Percentiles rank a stretch among this genome's conserved stretches.
Evolutionary conservation across 2,797 vertebrate species (phyloP).

Genomic region (Coracias cyanogaster): DNA sequence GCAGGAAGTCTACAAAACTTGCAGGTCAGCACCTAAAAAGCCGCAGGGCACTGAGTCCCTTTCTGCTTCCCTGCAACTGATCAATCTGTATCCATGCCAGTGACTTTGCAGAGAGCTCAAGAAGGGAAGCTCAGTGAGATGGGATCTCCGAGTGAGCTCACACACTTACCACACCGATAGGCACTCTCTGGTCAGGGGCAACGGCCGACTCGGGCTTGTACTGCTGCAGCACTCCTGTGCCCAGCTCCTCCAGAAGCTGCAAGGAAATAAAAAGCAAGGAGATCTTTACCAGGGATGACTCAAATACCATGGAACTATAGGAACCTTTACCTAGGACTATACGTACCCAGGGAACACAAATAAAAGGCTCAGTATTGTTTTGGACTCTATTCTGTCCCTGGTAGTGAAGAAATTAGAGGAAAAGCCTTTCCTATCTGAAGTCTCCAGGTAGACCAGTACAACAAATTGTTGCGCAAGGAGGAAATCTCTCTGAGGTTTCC

Average conservation of each 20-base stretch:
- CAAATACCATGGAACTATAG: neutral
- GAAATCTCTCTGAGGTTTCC: neutral
- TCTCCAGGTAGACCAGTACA: neutral
- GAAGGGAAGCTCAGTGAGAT: neutral
- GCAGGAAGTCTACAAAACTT: neutral
- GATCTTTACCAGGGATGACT: neutral
- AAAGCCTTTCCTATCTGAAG: neutral
- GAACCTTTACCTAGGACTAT: neutral
- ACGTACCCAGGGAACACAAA: neutral
- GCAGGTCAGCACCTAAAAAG: neutral
- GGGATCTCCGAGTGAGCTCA: neutral
- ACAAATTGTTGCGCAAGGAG: neutral
- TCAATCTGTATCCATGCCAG: neutral
- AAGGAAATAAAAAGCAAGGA: neutral
- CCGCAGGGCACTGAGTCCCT: neutral
- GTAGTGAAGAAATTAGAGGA: neutral
- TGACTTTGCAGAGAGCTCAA: neutral
- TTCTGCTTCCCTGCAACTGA: neutral
- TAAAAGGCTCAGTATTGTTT: neutral
- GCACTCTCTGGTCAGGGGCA: conserved; percentile 79
- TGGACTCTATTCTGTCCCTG: neutral
- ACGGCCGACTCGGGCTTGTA: conserved; percentile 84
- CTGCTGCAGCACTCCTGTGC: conserved; percentile 91
- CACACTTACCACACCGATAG: conserved; percentile 82
- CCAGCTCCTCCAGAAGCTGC: conserved; percentile 94